Percentiles rank a stretch among this genome's conserved stretches.
Evolutionary conservation across 1,140 invertebrate genomes (phyloP).

Genomic region (Zaprionus kolodkinae): DNA sequence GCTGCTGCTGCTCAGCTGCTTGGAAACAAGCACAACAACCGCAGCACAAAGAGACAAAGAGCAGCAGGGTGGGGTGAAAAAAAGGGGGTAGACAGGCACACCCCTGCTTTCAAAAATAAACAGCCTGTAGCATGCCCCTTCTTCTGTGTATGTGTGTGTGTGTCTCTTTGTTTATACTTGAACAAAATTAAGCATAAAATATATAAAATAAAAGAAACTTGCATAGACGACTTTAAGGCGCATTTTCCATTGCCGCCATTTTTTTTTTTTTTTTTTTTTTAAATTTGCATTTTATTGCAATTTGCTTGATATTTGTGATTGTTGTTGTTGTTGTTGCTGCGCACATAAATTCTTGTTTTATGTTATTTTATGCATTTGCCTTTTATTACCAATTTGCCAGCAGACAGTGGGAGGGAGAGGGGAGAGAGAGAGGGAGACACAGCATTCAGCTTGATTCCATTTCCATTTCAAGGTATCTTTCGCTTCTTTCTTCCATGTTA

Average conservation of each 20-base stretch:
- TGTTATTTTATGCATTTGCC: slow-evolving; percentile 80
- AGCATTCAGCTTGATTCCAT: slow-evolving; percentile 39
- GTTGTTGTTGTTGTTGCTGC: slow-evolving; percentile 43
- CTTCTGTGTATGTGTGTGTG: slow-evolving; percentile 8
- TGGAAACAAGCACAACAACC: slow-evolving; percentile 70
- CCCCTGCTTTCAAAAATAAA: slow-evolving; percentile 27
- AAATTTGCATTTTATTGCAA: slow-evolving; percentile 81
- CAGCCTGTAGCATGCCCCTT: slow-evolving; percentile 45
- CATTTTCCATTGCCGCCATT: slow-evolving; percentile 34
- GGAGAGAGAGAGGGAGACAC: slow-evolving; percentile 2
- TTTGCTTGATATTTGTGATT: slow-evolving; percentile 71
- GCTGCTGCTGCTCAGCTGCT: slow-evolving; percentile 76
- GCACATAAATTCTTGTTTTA: slow-evolving; percentile 77
- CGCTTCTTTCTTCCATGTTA: slow-evolving; percentile 46
- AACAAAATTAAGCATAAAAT: slow-evolving; percentile 72
- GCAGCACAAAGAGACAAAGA: slow-evolving; percentile 40
- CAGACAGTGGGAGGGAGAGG: slow-evolving; percentile 14
- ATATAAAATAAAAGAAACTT: slow-evolving; percentile 61
- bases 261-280: slow-evolving; percentile 44
- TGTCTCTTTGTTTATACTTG: slow-evolving; percentile 43
- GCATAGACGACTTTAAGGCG: slow-evolving; percentile 58
- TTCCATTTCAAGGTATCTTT: slow-evolving; percentile 56
- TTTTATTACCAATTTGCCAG: slow-evolving; percentile 72
- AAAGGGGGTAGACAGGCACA: background rate
- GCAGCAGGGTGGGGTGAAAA: background rate